Evolutionary conservation across 1,140 invertebrate genomes (phyloP), one percentile per base, ranked within the genome.

Genomic region (Drosophila leontia): DNA sequence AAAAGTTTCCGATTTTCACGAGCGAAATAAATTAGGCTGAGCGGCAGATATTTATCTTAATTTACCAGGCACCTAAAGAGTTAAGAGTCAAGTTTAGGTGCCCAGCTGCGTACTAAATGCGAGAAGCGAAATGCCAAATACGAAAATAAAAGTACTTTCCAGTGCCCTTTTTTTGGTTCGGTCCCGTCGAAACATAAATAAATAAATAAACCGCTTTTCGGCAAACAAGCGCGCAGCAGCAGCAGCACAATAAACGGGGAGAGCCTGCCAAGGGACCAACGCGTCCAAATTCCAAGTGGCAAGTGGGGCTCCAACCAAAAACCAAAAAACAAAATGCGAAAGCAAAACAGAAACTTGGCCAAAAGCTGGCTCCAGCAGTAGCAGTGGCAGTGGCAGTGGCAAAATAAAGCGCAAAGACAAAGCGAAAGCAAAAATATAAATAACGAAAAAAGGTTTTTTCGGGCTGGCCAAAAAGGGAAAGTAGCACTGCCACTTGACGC

Each of bases 11-110:
- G 77, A 84, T 71, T 90, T 87, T 78, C 48, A 37, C 48, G 32
- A 57, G 35, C n/a, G n/a, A 81, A 80, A 88, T 90, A 90, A 81
- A 90, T 88, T 78, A 57, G 69, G 67, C 71, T 72, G 75, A 61
- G 77, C 63, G 53, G 55, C 15, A 55, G 85, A 85, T 85, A 88
- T 88, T 88, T 90, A 88, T 88, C 85, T 88, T 82, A 85, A 88
- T 88, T 88, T 88, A 68, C 59, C 44, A 37, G 37, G 35, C 44
- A 45, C 59, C 37, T 32, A 86, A 87, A 87, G 84, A 87, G 84
- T 84, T 88, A 77, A 87, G 83, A 87, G 81, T 68, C 77, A 72
- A 72, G 71, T 63, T 75, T 64, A 26, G 71, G 58, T 32, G 32
- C 51, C 67, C 51, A 42, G 53, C 45, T 67, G 60, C 59, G 63